A percentile compares a stretch with the other conserved stretches of the same genome.
These are phyloP conservation scores for Gymnarchus niloticus DNA, from an alignment of 2,113 vertebrate species.

Conservation along the genomic window DNA sequence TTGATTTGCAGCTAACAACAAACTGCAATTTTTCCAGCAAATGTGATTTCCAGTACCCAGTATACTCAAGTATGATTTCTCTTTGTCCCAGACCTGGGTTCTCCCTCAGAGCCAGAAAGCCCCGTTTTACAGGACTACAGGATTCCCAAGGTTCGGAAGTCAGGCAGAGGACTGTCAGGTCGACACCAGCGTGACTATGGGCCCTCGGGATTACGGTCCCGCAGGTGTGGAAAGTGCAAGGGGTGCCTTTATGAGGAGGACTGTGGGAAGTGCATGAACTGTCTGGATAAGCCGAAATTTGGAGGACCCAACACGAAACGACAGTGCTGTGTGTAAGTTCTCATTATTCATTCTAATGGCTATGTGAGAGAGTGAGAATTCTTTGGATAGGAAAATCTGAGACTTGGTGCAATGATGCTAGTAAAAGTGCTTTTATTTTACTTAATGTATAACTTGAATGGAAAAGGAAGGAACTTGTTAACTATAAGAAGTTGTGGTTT, in stretches of 20 bases:
- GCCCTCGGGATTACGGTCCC: constrained; percentile 33
- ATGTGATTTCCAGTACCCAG: too few relatives aligned
- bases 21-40: neutral
- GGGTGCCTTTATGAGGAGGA: constrained; percentile 73
- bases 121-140: constrained; percentile 34
- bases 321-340: constrained; percentile 84
- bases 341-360: neutral
- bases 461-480: neutral
- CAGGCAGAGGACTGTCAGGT: constrained; percentile 23
- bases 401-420: neutral
- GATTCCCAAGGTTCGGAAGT: constrained; percentile 29
- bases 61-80: neutral
- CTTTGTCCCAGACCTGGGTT: constrained; percentile 49
- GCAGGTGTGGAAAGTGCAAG: constrained; percentile 72
- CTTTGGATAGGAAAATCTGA: too few relatives aligned
- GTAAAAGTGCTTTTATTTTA: neutral
- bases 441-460: neutral
- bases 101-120: constrained; percentile 62
- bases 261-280: constrained; percentile 77
- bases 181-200: constrained; percentile 29
- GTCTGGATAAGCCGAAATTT: constrained; percentile 85
- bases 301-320: constrained; percentile 86
- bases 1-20: neutral
- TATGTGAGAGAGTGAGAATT: neutral
- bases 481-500: neutral